These are phyloP conservation scores for Acleris sparsana DNA, from an alignment of 2,888 invertebrate species.

Conservation along the genomic window DNA sequence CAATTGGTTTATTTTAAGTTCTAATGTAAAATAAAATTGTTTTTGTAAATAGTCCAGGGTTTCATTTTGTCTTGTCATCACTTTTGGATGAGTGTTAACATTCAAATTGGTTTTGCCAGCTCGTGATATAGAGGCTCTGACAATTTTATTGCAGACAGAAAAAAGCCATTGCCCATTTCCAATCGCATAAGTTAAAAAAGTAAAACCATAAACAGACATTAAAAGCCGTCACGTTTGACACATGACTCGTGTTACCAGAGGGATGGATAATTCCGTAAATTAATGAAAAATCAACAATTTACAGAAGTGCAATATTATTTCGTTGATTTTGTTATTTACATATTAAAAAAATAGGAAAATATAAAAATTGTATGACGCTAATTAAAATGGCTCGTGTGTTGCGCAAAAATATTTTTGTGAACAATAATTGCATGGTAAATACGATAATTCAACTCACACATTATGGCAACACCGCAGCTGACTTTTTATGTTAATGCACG, in stretches of 20 bases:
- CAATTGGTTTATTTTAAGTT: slow-evolving; percentile 19
- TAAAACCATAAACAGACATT: slow-evolving; percentile 56
- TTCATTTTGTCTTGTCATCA: too few species aligned
- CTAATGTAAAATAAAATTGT: slow-evolving; percentile 14
- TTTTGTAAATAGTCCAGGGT: slow-evolving; percentile 20
- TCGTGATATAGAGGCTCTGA: too few species aligned
- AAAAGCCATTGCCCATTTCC: too few species aligned
- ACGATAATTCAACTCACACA: slow-evolving; percentile 1
- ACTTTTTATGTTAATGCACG: slow-evolving; percentile 72
- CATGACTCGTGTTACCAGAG: slow-evolving; percentile 35
- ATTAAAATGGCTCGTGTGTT: too few species aligned
- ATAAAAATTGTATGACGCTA: too few species aligned
- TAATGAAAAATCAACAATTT: background rate
- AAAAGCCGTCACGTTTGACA: slow-evolving; percentile 69
- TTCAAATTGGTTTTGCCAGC: too few species aligned
- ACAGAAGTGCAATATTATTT: too few species aligned
- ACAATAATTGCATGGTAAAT: background rate
- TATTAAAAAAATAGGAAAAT: too few species aligned
- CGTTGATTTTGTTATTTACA: too few species aligned
- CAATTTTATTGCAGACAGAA: too few species aligned
- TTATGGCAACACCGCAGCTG: slow-evolving; percentile 48
- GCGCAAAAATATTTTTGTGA: too few species aligned
- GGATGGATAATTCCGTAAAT: slow-evolving; percentile 2
- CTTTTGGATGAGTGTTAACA: too few species aligned
- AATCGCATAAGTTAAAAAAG: slow-evolving; percentile 39